These are phyloP conservation scores for Corythornis leucogaster DNA, from an alignment of 2,797 vertebrate species.

Conservation along the genomic window DNA sequence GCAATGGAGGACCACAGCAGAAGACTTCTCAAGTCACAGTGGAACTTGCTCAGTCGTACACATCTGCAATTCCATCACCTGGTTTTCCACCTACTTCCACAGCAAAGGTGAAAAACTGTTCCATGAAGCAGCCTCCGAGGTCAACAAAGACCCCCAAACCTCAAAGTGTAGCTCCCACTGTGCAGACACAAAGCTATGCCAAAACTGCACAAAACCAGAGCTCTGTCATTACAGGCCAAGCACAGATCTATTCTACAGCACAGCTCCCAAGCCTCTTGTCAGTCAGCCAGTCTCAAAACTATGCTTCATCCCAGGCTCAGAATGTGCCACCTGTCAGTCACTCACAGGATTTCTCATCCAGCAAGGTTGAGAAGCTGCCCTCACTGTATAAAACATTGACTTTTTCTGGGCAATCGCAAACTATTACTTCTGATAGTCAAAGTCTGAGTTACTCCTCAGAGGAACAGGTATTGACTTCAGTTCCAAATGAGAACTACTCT, in stretches of 20 bases:
- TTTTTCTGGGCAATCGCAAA: constrained; percentile 89
- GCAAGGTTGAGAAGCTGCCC: constrained; percentile 88
- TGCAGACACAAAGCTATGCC: constrained; percentile 88
- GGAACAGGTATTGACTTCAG: constrained; percentile 85
- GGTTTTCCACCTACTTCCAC: constrained; percentile 84
- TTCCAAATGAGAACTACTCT: constrained; percentile 86
- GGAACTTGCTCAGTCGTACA: constrained; percentile 87
- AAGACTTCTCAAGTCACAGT: constrained; percentile 87
- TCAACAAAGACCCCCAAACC: constrained; percentile 83
- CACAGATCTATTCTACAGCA: constrained; percentile 88
- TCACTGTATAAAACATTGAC: constrained; percentile 91
- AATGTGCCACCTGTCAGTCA: constrained; percentile 86
- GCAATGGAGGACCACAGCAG: constrained; percentile 86
- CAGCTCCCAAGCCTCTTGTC: constrained; percentile 92
- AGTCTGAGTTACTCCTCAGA: constrained; percentile 89
- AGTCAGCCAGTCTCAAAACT: constrained; percentile 90
- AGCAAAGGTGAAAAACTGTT: constrained; percentile 87
- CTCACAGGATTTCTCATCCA: constrained; percentile 87
- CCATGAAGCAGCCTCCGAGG: constrained; percentile 85
- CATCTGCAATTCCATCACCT: constrained; percentile 84
- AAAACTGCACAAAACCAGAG: constrained; percentile 91
- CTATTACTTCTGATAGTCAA: constrained; percentile 87
- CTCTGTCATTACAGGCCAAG: constrained; percentile 92
- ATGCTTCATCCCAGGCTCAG: constrained; percentile 83
- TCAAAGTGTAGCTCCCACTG: constrained; percentile 83